A percentile compares a stretch with the other conserved stretches of the same genome.
phyloP scores from a whole-genome alignment of 2,113 vertebrate genomes.

The Tinamus guttatus region DNA sequence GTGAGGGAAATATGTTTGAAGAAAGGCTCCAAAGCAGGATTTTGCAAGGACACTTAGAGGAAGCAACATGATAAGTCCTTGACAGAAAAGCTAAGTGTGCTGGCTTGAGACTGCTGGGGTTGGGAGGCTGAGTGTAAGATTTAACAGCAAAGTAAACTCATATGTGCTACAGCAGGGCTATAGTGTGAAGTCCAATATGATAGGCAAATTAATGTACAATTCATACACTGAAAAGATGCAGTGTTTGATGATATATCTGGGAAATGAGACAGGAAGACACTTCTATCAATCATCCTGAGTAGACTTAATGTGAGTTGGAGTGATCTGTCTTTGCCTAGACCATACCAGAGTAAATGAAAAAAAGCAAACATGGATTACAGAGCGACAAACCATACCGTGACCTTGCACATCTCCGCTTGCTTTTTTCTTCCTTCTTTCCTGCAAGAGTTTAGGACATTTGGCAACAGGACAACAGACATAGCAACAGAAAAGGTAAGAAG shows the following conservation, averaged over 20 bases:
- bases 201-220: background rate
- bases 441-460: background rate
- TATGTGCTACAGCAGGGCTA: background rate
- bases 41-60: background rate
- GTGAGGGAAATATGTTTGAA: background rate
- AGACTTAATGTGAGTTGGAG: background rate
- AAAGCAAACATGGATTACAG: background rate
- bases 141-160: background rate
- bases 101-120: background rate
- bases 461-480: background rate
- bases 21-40: background rate
- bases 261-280: background rate
- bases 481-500: background rate
- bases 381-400: background rate
- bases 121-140: background rate
- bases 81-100: accelerated
- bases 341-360: background rate
- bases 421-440: background rate
- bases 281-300: background rate
- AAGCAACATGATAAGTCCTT: background rate
- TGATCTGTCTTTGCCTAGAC: background rate
- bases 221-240: background rate
- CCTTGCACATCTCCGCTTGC: background rate
- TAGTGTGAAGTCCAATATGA: background rate
- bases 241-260: background rate